Percentiles rank a stretch among this genome's conserved stretches.
Conservation (phyloP, 2,888 invertebrate genomes). For the Mesorhabditis belari region DNA sequence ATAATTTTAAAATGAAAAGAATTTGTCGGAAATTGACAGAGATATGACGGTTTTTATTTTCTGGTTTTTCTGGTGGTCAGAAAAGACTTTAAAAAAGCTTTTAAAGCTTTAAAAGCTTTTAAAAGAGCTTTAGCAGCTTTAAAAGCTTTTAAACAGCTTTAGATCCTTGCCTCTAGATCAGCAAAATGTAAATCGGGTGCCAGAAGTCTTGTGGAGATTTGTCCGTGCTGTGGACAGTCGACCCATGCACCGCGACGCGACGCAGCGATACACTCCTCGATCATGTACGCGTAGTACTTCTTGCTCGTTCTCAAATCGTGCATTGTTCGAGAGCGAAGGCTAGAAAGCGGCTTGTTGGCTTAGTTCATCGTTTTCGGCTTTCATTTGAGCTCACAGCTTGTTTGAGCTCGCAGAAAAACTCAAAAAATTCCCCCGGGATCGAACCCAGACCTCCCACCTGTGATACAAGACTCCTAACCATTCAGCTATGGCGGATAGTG, state of each 20-base stretch:
- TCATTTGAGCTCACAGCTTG: not conserved
- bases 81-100: no score
- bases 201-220: conserved; percentile 69
- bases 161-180: conserved; percentile 37
- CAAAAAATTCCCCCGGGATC: not conserved
- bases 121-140: no score
- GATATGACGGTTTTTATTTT: no score
- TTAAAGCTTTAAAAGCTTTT: no score
- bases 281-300: conserved; percentile 66
- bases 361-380: no score
- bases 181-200: conserved; percentile 68
- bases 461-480: conserved; percentile 4
- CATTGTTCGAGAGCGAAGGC: not conserved
- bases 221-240: conserved; percentile 74
- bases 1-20: no score
- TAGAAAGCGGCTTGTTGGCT: not conserved
- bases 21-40: no score
- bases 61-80: no score
- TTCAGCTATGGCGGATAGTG: no score
- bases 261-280: conserved; percentile 79
- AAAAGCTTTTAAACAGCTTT: no score
- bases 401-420: not conserved
- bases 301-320: not conserved
- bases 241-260: conserved; percentile 56
- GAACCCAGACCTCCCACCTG: not conserved